phyloP scores from a whole-genome alignment of 1,140 invertebrate species.

The Mycetomoellerius zeteki region DNA sequence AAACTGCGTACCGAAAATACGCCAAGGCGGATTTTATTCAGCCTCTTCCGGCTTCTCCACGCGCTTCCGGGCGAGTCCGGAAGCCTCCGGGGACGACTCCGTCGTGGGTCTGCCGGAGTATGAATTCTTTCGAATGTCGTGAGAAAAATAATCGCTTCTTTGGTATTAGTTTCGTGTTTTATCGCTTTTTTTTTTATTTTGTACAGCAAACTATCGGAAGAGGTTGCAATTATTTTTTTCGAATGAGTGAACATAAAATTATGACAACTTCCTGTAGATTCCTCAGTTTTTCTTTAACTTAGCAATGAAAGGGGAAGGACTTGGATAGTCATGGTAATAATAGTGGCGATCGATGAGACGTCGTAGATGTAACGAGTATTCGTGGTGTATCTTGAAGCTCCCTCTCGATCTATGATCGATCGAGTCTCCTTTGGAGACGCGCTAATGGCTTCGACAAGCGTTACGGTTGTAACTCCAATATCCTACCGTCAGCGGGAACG shows the following conservation, averaged over 20 bases:
- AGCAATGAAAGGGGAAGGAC: background rate
- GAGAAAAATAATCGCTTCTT: background rate
- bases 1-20: slow-evolving; percentile 72
- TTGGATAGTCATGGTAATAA: background rate
- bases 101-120: background rate
- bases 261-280: background rate
- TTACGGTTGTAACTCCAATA: slow-evolving; percentile 27
- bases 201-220: background rate
- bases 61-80: slow-evolving; percentile 65
- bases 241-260: background rate
- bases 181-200: background rate
- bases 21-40: slow-evolving; percentile 81
- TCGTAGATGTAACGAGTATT: background rate
- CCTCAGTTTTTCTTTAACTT: background rate
- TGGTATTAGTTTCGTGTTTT: background rate
- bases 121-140: background rate
- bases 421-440: slow-evolving; percentile 45
- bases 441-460: slow-evolving; percentile 60
- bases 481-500: slow-evolving; percentile 66
- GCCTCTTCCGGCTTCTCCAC: slow-evolving; percentile 73
- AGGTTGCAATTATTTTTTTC: background rate
- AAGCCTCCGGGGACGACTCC: background rate
- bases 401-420: slow-evolving; percentile 33
- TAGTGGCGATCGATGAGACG: slow-evolving; percentile 13
- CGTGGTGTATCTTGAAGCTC: slow-evolving; percentile 17